Evolutionary conservation across 2,888 invertebrate genomes (phyloP).

Genomic region (Slavum lentiscoides): DNA sequence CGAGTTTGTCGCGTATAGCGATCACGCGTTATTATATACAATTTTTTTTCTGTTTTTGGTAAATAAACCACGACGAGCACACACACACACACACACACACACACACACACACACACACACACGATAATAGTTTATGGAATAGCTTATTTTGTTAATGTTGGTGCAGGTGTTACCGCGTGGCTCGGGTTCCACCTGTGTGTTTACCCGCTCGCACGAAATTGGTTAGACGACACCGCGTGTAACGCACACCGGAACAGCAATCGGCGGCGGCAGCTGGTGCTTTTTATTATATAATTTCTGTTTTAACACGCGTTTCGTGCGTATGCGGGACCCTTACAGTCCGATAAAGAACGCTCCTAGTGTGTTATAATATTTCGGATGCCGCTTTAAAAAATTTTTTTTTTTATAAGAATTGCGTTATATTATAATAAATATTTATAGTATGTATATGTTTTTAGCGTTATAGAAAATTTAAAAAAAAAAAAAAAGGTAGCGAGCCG

Average conservation of each 20-base stretch:
- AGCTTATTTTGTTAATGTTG: slow-evolving; percentile 48
- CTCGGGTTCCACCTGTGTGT: slow-evolving; percentile 52
- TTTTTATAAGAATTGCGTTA: too few relatives aligned
- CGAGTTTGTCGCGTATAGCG: too few relatives aligned
- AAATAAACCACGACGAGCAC: too few relatives aligned
- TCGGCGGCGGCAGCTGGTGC: slow-evolving; percentile 46
- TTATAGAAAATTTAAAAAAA: too few relatives aligned
- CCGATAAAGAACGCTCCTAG: slow-evolving; percentile 29
- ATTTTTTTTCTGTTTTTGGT: too few relatives aligned
- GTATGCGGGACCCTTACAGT: slow-evolving; percentile 46
- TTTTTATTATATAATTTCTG: slow-evolving; percentile 11
- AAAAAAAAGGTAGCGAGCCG: too few relatives aligned
- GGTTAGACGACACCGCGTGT: slow-evolving; percentile 46
- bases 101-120: too few relatives aligned
- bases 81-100: too few relatives aligned
- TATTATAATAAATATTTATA: too few relatives aligned
- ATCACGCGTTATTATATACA: too few relatives aligned
- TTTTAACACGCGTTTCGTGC: slow-evolving; percentile 2
- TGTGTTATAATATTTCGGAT: neutral
- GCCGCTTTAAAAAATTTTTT: neutral
- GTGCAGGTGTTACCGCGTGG: slow-evolving; percentile 30
- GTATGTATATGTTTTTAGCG: too few relatives aligned
- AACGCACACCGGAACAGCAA: slow-evolving; percentile 51
- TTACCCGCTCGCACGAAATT: slow-evolving; percentile 52
- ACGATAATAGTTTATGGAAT: slow-evolving; percentile 5